Evolutionary conservation across 2,113 vertebrate species (phyloP), one percentile per base, ranked within the genome.

Genomic region (Felis chaus): DNA sequence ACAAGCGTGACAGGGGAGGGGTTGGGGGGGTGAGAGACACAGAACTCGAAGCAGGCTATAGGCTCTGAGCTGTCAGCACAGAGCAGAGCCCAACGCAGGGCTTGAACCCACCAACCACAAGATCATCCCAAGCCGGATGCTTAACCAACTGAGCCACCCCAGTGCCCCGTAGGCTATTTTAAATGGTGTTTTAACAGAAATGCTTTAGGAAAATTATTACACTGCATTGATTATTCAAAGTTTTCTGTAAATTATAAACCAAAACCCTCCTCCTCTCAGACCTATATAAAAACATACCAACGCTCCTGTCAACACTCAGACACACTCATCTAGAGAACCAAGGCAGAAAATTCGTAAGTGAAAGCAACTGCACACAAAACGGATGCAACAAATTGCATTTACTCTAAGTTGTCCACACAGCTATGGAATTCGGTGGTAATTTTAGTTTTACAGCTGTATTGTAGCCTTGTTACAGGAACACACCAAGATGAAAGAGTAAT

Each of bases 121-220:
- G 8, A 61, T 61, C 57, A 61, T 61, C 57, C 57, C 19, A 61
- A 61, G 57, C 9, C 57, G 3, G 57, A 61, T 21, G 7, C 57
- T 61, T 21, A 61, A 61, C 57, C 57, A 23, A 61, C 57, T 61
- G 57, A 23, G 21, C 21, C 21, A 25, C 57, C 8, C 21, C 1
- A 21, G 21, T 16, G 5, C 57, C 19, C 57, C 7, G 7, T 23
- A 41, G 78, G 21, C 86, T 68, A 85, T 96, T 76, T 96, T 84
- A 27, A 91, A 63, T 16, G 27, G 27, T 0, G 53, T 96, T 95
- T 94, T 94, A 95, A 88, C 2, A 36, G 41, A 94, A 88, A 78
- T 88, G 33, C 65, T 91, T 33, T 91, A 85, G 71, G 79, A 97
- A 98, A 92, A 36, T 48, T 89, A 97, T 69, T 80, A 53, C 33